Conservation (phyloP, 92 coral and sea anemone genomes). For the Bergia sp. region DNA sequence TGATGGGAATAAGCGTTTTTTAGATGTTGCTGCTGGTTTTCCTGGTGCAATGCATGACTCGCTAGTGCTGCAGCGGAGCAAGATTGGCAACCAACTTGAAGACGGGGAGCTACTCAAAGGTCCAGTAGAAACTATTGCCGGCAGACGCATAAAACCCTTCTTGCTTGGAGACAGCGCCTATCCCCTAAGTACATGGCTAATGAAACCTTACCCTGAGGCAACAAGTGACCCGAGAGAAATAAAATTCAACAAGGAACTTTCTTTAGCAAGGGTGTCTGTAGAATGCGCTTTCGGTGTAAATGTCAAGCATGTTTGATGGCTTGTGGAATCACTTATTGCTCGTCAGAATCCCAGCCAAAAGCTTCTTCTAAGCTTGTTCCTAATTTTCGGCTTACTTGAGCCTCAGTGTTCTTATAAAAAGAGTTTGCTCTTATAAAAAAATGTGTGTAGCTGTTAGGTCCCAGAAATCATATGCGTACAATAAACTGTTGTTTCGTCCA, state of each 20-base stretch:
- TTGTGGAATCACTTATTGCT: too few relatives aligned
- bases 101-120: constrained; percentile 38
- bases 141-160: constrained; percentile 46
- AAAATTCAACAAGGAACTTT: constrained; percentile 54
- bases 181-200: constrained; percentile 58
- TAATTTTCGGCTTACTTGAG: too few relatives aligned
- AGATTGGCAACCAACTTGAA: constrained; percentile 23
- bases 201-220: constrained; percentile 54
- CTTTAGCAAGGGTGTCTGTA: constrained; percentile 60
- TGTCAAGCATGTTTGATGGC: too few relatives aligned
- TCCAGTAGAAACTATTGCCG: constrained; percentile 49
- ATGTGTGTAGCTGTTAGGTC: too few relatives aligned
- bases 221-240: constrained; percentile 57
- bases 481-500: too few relatives aligned
- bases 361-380: too few relatives aligned
- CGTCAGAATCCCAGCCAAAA: too few relatives aligned
- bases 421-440: too few relatives aligned
- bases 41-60: constrained; percentile 68
- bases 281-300: constrained; percentile 59
- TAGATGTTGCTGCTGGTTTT: constrained; percentile 63
- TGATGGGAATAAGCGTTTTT: constrained; percentile 49
- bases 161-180: constrained; percentile 58
- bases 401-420: too few relatives aligned
- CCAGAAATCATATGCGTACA: too few relatives aligned
- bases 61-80: constrained; percentile 41